Base-by-base conservation (phyloP, 1,140 invertebrate genomes). In the Theocolax elegans region DNA sequence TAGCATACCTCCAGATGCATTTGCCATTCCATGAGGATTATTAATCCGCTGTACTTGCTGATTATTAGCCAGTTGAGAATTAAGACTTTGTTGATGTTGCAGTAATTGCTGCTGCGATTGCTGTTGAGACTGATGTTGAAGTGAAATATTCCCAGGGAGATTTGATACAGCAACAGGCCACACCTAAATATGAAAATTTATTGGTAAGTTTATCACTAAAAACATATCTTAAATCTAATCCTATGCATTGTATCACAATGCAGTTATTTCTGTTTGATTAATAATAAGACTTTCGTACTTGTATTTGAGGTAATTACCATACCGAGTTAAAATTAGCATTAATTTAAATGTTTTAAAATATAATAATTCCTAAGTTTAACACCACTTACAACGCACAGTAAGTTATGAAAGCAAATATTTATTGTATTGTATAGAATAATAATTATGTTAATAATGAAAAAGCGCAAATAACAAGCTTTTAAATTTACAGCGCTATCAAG, bases 101-200 rank as follows among this genome's bases (percentile, higher is more conserved):
- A 58, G 19, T 3, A 67, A 31, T 38, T 65, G 64, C 10, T 71
- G 69, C 21, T 71, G 68, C 15, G 54, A 59, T 17, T 60, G 67
- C 19, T 63, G 53, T 31, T 54, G 59, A 1, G 40, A 4, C 31
- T 72, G 70, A 6, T 67, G 63, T 15, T 27, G 59, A 31, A 72
- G 63, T 3, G 46, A 13, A 63, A 72, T 35, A 15, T 67, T 66
- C 13, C 62, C 53, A 38, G 69, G 42, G 9, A 71, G 53, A 77
- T 83, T 83, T 2, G 81, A 79, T 23, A 84, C 80, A 35, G 83
- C 75, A 15, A 84, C 80, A n/a, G 83, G 84, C 84, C 84, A 85
- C 63, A 83, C 77, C 83, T 84, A 64, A 29, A 40, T 0, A 19
- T 21, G 15, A 1, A n/a, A 6, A 56, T 46, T 63, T 23, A 17